A percentile compares a stretch with the other conserved stretches of the same genome.
phyloP scores from a whole-genome alignment of 2,888 invertebrate species.

The Torymus texanus region DNA sequence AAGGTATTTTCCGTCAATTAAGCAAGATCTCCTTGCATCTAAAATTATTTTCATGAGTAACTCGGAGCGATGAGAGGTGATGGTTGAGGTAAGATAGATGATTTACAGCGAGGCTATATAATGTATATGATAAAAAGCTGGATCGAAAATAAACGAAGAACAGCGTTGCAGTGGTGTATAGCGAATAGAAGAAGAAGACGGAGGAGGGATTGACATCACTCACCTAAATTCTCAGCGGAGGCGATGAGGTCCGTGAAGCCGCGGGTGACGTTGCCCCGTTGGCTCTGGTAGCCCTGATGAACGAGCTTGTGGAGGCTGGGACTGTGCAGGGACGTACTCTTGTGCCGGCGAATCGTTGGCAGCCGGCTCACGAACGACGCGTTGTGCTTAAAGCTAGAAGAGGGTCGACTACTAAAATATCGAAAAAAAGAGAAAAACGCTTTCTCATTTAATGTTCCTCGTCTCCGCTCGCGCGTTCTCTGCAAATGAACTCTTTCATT shows the following conservation, averaged over 20 bases:
- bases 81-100: too few species aligned
- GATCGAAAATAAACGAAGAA: slow-evolving; percentile 10
- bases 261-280: slow-evolving; percentile 73
- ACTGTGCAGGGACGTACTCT: slow-evolving; percentile 86
- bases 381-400: slow-evolving; percentile 93
- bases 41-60: too few species aligned
- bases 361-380: slow-evolving; percentile 94
- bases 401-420: slow-evolving; percentile 79
- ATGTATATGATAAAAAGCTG: too few species aligned
- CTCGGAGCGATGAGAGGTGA: too few species aligned
- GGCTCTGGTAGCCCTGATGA: slow-evolving; percentile 75
- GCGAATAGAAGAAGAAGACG: not conserved
- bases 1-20: too few species aligned
- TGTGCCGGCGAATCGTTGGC: slow-evolving; percentile 90
- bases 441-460: slow-evolving; percentile 42
- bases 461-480: slow-evolving; percentile 17
- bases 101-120: too few species aligned
- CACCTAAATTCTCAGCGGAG: slow-evolving; percentile 86
- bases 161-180: not conserved
- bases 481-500: slow-evolving; percentile 14
- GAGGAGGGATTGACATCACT: slow-evolving; percentile 54
- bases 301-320: slow-evolving; percentile 80
- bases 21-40: too few species aligned
- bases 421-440: slow-evolving; percentile 38
- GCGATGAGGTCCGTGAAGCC: slow-evolving; percentile 84